Conservation (phyloP, 2,797 vertebrate genomes). For the Podargus strigoides region DNA sequence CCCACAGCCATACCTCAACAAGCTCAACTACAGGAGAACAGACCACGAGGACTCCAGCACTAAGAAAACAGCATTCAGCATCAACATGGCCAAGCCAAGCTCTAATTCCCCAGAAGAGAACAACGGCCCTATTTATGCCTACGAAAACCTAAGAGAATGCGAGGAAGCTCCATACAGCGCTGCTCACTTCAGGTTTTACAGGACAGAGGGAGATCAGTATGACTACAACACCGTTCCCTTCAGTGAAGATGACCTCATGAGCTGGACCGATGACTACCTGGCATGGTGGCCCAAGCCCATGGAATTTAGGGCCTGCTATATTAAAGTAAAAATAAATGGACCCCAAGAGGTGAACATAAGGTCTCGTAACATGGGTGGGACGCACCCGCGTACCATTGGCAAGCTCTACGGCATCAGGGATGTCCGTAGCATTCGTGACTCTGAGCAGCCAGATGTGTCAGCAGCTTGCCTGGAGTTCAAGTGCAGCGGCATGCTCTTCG, state of each 20-base stretch:
- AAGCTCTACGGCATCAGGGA: slow-evolving; percentile 93
- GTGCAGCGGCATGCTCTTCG: slow-evolving; percentile 96
- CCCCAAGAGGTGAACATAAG: slow-evolving; percentile 89
- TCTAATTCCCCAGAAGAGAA: slow-evolving; percentile 86
- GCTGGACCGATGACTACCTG: slow-evolving; percentile 96
- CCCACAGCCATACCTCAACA: slow-evolving; percentile 88
- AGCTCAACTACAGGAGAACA: slow-evolving; percentile 89
- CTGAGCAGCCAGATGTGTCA: slow-evolving; percentile 78
- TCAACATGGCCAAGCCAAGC: slow-evolving; percentile 90
- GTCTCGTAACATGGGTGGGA: slow-evolving; percentile 95
- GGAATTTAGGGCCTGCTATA: slow-evolving; percentile 95
- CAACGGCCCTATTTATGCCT: slow-evolving; percentile 92
- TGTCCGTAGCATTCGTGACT: slow-evolving; percentile 87
- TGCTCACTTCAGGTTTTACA: slow-evolving; percentile 92
- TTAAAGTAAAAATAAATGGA: slow-evolving; percentile 90
- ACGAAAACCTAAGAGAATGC: slow-evolving; percentile 87
- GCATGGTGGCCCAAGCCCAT: slow-evolving; percentile 98
- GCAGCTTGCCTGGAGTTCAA: slow-evolving; percentile 96
- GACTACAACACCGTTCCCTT: slow-evolving; percentile 97
- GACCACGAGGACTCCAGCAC: slow-evolving; percentile 87
- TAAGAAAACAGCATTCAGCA: slow-evolving; percentile 94
- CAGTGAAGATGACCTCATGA: slow-evolving; percentile 95
- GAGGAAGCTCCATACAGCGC: slow-evolving; percentile 89
- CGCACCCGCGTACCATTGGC: slow-evolving; percentile 89
- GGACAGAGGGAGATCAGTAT: slow-evolving; percentile 91